Percentiles rank a stretch among this genome's conserved stretches.
phyloP scores from a whole-genome alignment of 1,140 invertebrate species.

The Rhyacophila brunnea region DNA sequence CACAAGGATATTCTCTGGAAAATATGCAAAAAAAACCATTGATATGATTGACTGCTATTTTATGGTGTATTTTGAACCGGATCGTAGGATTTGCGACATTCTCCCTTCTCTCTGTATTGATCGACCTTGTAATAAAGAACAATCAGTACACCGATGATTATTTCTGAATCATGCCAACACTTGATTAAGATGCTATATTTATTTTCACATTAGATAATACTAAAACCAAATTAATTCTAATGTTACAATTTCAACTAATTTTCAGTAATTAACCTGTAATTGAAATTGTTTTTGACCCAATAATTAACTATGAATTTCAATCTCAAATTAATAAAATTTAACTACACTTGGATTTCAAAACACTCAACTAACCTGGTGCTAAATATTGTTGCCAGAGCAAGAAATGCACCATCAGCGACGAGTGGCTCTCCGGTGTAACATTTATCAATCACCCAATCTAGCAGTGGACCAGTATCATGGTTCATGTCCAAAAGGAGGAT shows the following conservation, averaged over 20 bases:
- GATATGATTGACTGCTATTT: too few species aligned
- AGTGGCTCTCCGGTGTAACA: conserved; percentile 90
- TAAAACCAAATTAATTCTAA: too few species aligned
- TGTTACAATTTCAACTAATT: too few species aligned
- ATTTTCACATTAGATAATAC: too few species aligned
- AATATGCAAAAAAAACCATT: conserved; percentile 12
- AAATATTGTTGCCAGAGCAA: conserved; percentile 93
- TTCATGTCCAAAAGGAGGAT: conserved; percentile 94
- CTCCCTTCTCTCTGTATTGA: too few species aligned
- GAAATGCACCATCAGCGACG: conserved; percentile 94
- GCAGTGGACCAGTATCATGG: conserved; percentile 85
- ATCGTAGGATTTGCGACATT: too few species aligned
- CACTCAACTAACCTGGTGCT: conserved; percentile 75
- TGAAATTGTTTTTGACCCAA: neutral
- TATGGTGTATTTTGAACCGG: too few species aligned
- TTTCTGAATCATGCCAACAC: too few species aligned
- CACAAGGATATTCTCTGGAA: conserved; percentile 94
- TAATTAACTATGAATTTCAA: neutral
- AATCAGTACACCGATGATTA: too few species aligned
- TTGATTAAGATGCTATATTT: too few species aligned
- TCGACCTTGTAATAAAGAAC: too few species aligned
- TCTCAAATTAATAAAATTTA: conserved; percentile 1
- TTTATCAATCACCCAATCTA: conserved; percentile 97
- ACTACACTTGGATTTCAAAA: conserved; percentile 4
- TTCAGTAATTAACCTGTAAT: too few species aligned